Base-by-base conservation (phyloP, 2,888 invertebrate species). In the Platerodrilus igneus region DNA sequence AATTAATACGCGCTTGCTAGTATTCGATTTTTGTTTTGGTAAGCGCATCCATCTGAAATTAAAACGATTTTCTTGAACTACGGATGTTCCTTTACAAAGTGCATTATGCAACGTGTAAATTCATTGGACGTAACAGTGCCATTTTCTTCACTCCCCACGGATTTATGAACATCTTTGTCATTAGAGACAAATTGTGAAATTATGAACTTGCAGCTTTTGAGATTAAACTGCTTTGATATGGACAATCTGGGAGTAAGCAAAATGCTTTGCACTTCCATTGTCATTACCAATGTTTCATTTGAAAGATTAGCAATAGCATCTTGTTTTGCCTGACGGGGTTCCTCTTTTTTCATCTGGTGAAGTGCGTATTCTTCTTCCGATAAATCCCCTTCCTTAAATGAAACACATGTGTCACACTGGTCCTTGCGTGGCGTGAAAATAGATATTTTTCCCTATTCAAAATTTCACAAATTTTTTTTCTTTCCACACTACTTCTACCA, bases 141-240 rank as follows among this genome's bases (percentile, higher is more conserved):
- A 11, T 49, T 36, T 9, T 29, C 33, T 39, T 49, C 45, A 27
- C 45, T 37, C 47, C 49, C 47, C 4, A 42, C 37, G 67, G 66
- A 31, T 75, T 91, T 91, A 91, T 79, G 88, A 23, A 44, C 36
- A 16, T 35, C 30, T 29, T 26, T 37, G 13, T 35, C 25, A 16
- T 44, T 44, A 15, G 7, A 37, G 28, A 16, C 31, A 31, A 20
- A 32, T 11, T 4, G 26, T 25, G 13, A 37, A 61, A 23, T 58
- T 56, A 26, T 57, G 58, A 5, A 58, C 51, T 4, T 51, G 45
- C 2, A 57, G 38, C 37, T 57, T 60, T 3, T 53, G 56, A 32
- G 57, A 56, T 40, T 55, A 59, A 36, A 60, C 13, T 56, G 31
- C 18, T 55, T 55, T 44, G 55, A 58, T 21, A 55, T 55, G 6